Evolutionary conservation across 92 coral and sea anemone genomes (phyloP).

Genomic region (Actinernus sp.): DNA sequence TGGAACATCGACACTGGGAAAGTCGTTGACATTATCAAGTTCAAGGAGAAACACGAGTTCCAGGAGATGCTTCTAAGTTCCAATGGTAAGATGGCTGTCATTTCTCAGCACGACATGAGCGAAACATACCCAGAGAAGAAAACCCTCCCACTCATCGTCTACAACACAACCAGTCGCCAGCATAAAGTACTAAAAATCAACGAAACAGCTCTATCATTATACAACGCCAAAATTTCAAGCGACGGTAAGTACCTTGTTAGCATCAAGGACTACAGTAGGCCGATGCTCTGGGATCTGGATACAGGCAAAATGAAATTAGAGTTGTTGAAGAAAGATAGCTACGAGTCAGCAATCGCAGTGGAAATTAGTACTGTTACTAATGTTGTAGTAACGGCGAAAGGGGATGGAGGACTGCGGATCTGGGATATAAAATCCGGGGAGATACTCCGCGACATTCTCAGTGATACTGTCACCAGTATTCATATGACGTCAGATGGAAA

Average conservation of each 20-base stretch:
- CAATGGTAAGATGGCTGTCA: slow-evolving; percentile 66
- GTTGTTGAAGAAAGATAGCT: slow-evolving; percentile 1
- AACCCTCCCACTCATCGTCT: slow-evolving; percentile 58
- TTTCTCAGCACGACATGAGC: slow-evolving; percentile 49
- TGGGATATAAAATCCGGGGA: slow-evolving; percentile 61
- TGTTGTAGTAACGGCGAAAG: slow-evolving; percentile 16
- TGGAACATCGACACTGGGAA: slow-evolving; percentile 89
- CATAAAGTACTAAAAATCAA: slow-evolving; percentile 50
- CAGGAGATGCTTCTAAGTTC: slow-evolving; percentile 86
- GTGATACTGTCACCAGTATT: slow-evolving; percentile 36
- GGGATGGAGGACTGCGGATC: slow-evolving; percentile 22
- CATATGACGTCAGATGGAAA: slow-evolving; percentile 56
- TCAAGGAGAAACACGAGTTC: slow-evolving; percentile 74
- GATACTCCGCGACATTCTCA: slow-evolving; percentile 30
- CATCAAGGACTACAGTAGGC: slow-evolving; percentile 37
- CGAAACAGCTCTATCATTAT: slow-evolving; percentile 43
- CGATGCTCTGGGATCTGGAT: slow-evolving; percentile 55
- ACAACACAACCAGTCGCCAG: slow-evolving; percentile 61
- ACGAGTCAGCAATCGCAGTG: slow-evolving; percentile 3
- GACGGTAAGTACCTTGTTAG: slow-evolving; percentile 78
- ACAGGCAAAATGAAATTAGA: slow-evolving; percentile 13
- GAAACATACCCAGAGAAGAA: slow-evolving; percentile 55
- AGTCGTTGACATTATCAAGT: slow-evolving; percentile 77
- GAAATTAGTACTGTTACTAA: slow-evolving; percentile 31
- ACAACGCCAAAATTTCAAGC: slow-evolving; percentile 74